phyloP scores from a whole-genome alignment of 2,113 vertebrate species.

The Buteo buteo region DNA sequence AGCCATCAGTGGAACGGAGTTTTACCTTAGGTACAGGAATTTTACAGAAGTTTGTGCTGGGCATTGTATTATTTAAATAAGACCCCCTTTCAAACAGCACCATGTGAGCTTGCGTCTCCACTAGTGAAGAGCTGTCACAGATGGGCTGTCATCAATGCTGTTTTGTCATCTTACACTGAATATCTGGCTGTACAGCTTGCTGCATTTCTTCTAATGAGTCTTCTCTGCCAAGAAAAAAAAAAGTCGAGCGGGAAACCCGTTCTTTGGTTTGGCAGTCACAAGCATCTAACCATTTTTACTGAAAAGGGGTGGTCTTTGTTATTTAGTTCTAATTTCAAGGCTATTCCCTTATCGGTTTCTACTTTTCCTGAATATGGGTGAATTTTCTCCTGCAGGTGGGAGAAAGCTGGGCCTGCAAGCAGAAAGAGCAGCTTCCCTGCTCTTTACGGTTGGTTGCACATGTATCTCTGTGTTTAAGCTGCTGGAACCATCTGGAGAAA shows the following conservation, averaged over 20 bases:
- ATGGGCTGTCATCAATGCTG: not conserved
- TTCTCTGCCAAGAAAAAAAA: not conserved
- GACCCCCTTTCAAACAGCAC: not conserved
- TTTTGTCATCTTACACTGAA: not conserved
- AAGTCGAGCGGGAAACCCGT: not conserved
- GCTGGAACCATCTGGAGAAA: not conserved
- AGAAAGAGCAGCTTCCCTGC: not conserved
- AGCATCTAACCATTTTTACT: not conserved
- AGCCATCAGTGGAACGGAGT: not conserved
- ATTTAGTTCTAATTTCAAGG: not conserved
- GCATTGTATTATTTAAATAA: not conserved
- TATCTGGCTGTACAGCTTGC: not conserved
- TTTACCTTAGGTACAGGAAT: not conserved
- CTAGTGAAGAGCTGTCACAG: not conserved
- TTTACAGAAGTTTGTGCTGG: not conserved
- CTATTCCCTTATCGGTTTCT: not conserved
- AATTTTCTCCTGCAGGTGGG: not conserved
- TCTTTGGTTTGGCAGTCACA: not conserved
- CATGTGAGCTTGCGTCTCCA: not conserved
- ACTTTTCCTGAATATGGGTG: not conserved
- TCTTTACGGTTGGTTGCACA: rapidly evolving
- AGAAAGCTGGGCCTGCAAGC: not conserved
- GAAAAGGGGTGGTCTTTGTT: not conserved
- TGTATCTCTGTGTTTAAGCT: rapidly evolving
- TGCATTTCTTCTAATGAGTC: not conserved